phyloP scores from a whole-genome alignment of 2,888 invertebrate species.

The Epinotia brunnichana region DNA sequence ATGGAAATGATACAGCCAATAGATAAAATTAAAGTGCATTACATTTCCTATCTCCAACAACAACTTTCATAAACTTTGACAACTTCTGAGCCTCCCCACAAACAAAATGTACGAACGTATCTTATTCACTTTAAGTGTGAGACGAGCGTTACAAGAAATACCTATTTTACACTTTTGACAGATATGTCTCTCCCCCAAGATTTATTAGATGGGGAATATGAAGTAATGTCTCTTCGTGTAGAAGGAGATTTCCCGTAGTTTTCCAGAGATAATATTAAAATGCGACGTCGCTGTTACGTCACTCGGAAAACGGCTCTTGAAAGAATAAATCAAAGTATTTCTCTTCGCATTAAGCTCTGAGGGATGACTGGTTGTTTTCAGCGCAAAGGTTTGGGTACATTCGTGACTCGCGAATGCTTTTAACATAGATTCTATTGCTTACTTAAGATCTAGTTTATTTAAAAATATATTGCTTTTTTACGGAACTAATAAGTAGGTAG shows the following conservation, averaged over 20 bases:
- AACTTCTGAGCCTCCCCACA: conserved; percentile 22
- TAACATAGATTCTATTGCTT: neutral
- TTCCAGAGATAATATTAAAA: conserved; percentile 67
- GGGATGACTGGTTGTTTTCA: conserved; percentile 40
- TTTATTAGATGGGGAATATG: conserved; percentile 77
- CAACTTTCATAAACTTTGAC: neutral
- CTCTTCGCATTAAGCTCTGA: conserved; percentile 44
- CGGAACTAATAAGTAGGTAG: too few species aligned
- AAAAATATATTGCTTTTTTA: neutral
- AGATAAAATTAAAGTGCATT: too few species aligned
- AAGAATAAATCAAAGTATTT: conserved; percentile 67
- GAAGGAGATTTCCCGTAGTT: conserved; percentile 70
- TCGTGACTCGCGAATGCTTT: conserved; percentile 1
- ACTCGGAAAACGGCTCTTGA: conserved; percentile 58
- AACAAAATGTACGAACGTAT: conserved; percentile 56
- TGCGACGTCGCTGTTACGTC: conserved; percentile 64
- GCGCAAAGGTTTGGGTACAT: conserved; percentile 19
- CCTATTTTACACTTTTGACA: conserved; percentile 83
- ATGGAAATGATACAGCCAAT: neutral
- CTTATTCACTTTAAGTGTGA: conserved; percentile 60
- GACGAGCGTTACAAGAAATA: conserved; percentile 73
- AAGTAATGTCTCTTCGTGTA: conserved; percentile 68
- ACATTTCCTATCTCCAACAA: neutral
- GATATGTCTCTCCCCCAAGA: conserved; percentile 76
- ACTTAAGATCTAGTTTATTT: neutral